Percentiles rank a stretch among this genome's conserved stretches.
phyloP scores from a whole-genome alignment of 2,797 vertebrate species.

The Sebastes aleutianus region DNA sequence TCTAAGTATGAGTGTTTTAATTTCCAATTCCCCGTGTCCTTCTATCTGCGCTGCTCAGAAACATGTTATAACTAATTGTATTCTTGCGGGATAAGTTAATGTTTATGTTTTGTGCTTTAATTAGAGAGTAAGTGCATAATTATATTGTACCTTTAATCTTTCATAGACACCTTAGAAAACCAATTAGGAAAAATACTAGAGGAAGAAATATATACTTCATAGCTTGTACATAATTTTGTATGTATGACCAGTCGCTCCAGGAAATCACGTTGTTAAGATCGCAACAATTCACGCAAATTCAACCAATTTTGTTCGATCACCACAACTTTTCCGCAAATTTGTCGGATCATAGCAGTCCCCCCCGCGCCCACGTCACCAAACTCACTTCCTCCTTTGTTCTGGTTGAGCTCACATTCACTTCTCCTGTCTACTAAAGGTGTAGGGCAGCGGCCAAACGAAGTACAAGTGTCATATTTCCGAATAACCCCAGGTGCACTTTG shows the following conservation, averaged over 20 bases:
- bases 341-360: too few relatives aligned
- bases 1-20: background rate
- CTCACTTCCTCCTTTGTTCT: too few relatives aligned
- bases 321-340: too few relatives aligned
- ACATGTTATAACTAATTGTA: background rate
- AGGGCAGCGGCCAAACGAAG: too few relatives aligned
- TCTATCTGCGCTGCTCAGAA: background rate
- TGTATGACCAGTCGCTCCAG: background rate
- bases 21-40: background rate
- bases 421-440: too few relatives aligned
- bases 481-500: too few relatives aligned
- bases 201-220: background rate
- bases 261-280: rapidly evolving
- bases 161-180: background rate
- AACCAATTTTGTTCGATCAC: background rate
- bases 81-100: background rate
- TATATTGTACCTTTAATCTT: background rate
- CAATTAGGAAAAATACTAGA: background rate
- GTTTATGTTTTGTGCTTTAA: background rate
- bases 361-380: rapidly evolving
- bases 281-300: background rate
- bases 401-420: too few relatives aligned
- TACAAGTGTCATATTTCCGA: too few relatives aligned
- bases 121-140: background rate
- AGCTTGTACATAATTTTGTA: background rate